Base-by-base conservation (phyloP, 2,888 invertebrate genomes). In the Invenusta paracnida region DNA sequence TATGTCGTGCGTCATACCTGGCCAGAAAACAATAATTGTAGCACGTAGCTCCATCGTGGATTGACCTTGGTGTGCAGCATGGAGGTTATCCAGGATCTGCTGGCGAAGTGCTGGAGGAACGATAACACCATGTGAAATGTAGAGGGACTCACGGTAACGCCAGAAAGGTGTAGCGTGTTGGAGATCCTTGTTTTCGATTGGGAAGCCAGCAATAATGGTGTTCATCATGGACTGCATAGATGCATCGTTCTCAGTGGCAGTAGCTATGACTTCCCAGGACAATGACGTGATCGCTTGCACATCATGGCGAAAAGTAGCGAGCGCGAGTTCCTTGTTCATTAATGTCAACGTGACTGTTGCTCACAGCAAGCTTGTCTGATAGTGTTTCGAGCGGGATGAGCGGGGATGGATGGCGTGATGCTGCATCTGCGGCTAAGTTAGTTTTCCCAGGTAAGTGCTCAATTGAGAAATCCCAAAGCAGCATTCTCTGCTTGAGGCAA, bases 401-500 rank as follows among this genome's bases (percentile, higher is more conserved):
- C 17, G 48, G 48, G 5, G 48, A 48, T 17, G 48, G 48, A 17
- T 48, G 48, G 17, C 48, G 48, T 17, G 48, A 48, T 17, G 48
- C 17, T 5, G 48, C 48, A 17, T 48, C 48, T 11, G 48, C 48
- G 17, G 48, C 48, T 25, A n/a, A 23, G 25, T 73, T 73, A 5
- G 73, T 29, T 13, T 84, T 84, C 2, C 84, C 73, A 2, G 84
- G 84, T 5, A 79, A 25, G 79, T 84, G 84, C 1, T 5, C n/a
- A 27, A 84, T 84, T 13, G 2, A 5, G 84, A 30, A 84, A 17
- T 66, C 11, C 84, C 84, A 84, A 5, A 79, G 79, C 17, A 84
- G 25, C 17, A 29, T 84, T 11, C 73, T 5, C 29, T 84, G 84
- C 84, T 84, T 84, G 11, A 84, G 73, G 2, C 84, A 27, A 81